These are phyloP conservation scores for Platichthys stellatus DNA, from an alignment of 2,113 vertebrate species.

Conservation along the genomic window DNA sequence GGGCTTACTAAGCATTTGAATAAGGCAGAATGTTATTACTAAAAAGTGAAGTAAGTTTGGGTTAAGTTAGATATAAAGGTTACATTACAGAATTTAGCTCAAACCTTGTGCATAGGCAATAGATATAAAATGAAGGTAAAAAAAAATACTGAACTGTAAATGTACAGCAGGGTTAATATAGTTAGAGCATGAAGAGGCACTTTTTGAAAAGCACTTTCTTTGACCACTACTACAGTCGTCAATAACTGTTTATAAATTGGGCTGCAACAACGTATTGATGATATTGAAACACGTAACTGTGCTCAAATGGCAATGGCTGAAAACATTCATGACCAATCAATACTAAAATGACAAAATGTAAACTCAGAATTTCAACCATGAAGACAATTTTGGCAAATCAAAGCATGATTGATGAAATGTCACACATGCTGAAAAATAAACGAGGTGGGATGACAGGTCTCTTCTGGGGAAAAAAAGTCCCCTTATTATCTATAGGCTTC, in stretches of 20 bases:
- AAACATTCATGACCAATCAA: slow-evolving; percentile 57
- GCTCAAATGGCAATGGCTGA: slow-evolving; percentile 39
- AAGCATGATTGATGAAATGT: slow-evolving; percentile 63
- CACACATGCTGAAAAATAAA: slow-evolving; percentile 54
- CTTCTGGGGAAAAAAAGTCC: slow-evolving; percentile 30
- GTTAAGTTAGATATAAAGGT: slow-evolving; percentile 25
- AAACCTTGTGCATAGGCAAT: slow-evolving; percentile 10
- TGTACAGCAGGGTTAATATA: slow-evolving; percentile 46
- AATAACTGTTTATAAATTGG: slow-evolving; percentile 43
- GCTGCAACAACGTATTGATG: slow-evolving; percentile 20
- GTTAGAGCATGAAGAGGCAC: slow-evolving; percentile 69
- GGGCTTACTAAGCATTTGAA: slow-evolving; percentile 1
- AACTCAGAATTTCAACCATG: slow-evolving; percentile 60
- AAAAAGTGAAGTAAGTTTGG: slow-evolving; percentile 46
- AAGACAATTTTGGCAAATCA: slow-evolving; percentile 71
- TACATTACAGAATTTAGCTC: slow-evolving; percentile 13
- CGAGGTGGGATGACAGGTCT: slow-evolving; percentile 29
- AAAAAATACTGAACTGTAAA: slow-evolving; percentile 40
- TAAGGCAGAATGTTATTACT: slow-evolving; percentile 31
- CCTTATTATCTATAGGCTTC: slow-evolving; percentile 60
- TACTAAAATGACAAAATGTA: slow-evolving; percentile 66
- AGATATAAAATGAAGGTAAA: slow-evolving; percentile 23
- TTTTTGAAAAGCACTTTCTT: slow-evolving; percentile 43
- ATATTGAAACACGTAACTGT: slow-evolving; percentile 20
- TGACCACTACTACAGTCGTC: slow-evolving; percentile 38